Base-by-base conservation (phyloP, 2,888 invertebrate genomes). In the Stratiomys singularior region DNA sequence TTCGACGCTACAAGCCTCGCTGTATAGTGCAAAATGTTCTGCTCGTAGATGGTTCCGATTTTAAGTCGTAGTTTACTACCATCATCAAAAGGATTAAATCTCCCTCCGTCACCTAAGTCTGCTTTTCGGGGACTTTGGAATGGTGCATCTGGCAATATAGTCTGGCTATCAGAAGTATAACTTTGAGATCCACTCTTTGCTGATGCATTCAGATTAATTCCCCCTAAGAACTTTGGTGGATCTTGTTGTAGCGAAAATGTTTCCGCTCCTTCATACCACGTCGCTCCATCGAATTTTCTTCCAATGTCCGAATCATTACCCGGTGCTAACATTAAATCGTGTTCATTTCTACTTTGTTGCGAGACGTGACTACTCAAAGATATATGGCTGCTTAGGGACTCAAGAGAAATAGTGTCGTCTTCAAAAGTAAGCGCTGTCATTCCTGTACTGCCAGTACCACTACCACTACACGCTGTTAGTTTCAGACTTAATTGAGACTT, bases 11-110 rank as follows among this genome's bases (percentile, higher is more conserved):
- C 82, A 66, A 87, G 80, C 23, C 87, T 85, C 21, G 84, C 82
- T 23, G 87, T 86, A 69, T 86, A 87, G 77, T 83, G 83, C n/a
- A 87, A 80, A 47, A 87, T 78, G 11, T 85, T 81, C 81, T 87
- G 87, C 72, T 87, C 86, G 76, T 84, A 83, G 72, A 86, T 84
- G 44, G 83, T 84, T 72, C 87, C 87, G 78, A 87, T 86, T 79
- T 85, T 9, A 15, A 72, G 47, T 30, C 72, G 71, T 15, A 46
- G 13, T 21, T 52, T 46, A 44, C 18, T 52, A 46, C 28, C 66
- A 28, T 76, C 67, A n/a, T 66, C 27, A 52, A 30, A 64, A 27
- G 25, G 66, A 69, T 69, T 63, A 11, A 37, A 18, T 9, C 60
- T 30, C n/a, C 60, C 60, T 78, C 18, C 79, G 80, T 78, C 81